A percentile compares a stretch with the other conserved stretches of the same genome.
Conservation (phyloP, 2,888 invertebrate species). For the Acanthopleura granulata region DNA sequence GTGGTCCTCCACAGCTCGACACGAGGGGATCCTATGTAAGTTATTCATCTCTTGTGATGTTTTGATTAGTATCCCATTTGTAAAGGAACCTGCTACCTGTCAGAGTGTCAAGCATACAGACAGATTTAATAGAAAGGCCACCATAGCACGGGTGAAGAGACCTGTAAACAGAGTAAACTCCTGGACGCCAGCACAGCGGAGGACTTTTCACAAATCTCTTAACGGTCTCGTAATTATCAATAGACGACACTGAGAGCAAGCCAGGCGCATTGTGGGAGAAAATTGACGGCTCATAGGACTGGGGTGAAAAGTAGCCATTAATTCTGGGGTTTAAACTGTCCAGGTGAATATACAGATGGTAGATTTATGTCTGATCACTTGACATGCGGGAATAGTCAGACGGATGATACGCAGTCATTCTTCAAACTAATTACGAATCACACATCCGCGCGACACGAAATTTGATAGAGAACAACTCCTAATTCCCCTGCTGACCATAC, state of each 20-base stretch:
- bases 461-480: too few relatives aligned
- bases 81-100: too few relatives aligned
- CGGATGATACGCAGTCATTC: neutral
- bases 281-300: neutral
- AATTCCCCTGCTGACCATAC: too few relatives aligned
- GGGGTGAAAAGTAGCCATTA: neutral
- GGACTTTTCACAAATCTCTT: neutral
- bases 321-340: neutral
- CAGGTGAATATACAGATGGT: slow-evolving; percentile 2
- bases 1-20: slow-evolving; percentile 47
- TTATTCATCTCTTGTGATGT: too few relatives aligned
- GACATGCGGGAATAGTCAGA: neutral
- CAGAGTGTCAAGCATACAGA: too few relatives aligned
- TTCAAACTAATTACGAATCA: too few relatives aligned
- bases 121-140: too few relatives aligned
- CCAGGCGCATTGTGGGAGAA: slow-evolving; percentile 3
- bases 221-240: slow-evolving; percentile 1
- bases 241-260: neutral
- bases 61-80: too few relatives aligned
- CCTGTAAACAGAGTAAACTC: neutral
- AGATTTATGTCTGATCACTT: slow-evolving; percentile 1
- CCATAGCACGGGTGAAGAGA: too few relatives aligned
- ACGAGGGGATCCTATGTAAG: too few relatives aligned
- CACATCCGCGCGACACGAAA: too few relatives aligned
- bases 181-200: neutral